Conservation (phyloP, 2,888 invertebrate genomes). For the Noctua fimbriata region DNA sequence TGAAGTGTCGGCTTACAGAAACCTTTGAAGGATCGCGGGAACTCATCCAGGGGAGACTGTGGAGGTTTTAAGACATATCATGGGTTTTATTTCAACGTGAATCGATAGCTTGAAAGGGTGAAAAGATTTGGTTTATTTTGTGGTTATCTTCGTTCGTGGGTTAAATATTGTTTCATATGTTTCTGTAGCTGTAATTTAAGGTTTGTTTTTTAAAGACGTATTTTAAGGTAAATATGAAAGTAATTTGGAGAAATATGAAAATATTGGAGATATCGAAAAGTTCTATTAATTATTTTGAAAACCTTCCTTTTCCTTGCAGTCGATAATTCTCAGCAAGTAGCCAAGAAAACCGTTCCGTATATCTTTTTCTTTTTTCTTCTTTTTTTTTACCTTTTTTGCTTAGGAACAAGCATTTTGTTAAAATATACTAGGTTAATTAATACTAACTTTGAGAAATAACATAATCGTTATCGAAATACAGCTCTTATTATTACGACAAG, state of each 20-base stretch:
- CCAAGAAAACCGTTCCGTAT: too few relatives aligned
- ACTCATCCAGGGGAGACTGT: conserved; percentile 56
- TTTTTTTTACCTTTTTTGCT: too few relatives aligned
- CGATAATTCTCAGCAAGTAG: neutral
- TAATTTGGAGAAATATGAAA: neutral
- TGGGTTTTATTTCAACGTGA: conserved; percentile 54
- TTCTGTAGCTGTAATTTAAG: neutral
- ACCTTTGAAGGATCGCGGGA: conserved; percentile 72
- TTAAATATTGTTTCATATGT: conserved; percentile 13
- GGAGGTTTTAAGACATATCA: conserved; percentile 56
- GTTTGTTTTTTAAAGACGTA: neutral
- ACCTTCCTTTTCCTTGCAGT: too few relatives aligned
- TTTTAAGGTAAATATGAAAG: neutral
- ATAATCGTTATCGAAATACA: neutral
- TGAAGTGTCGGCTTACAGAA: conserved; percentile 77
- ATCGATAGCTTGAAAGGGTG: conserved; percentile 31
- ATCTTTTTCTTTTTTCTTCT: too few relatives aligned
- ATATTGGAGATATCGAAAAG: neutral
- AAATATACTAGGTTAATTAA: neutral
- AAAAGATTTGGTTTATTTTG: conserved; percentile 18
- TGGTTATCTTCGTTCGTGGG: neutral
- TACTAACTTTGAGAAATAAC: neutral
- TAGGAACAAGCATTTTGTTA: too few relatives aligned
- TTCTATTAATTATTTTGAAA: neutral
- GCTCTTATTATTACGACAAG: neutral